A percentile compares a stretch with the other conserved stretches of the same genome.
These are phyloP conservation scores for Pyrochroa serraticornis DNA, from an alignment of 2,888 invertebrate genomes.

Conservation along the genomic window DNA sequence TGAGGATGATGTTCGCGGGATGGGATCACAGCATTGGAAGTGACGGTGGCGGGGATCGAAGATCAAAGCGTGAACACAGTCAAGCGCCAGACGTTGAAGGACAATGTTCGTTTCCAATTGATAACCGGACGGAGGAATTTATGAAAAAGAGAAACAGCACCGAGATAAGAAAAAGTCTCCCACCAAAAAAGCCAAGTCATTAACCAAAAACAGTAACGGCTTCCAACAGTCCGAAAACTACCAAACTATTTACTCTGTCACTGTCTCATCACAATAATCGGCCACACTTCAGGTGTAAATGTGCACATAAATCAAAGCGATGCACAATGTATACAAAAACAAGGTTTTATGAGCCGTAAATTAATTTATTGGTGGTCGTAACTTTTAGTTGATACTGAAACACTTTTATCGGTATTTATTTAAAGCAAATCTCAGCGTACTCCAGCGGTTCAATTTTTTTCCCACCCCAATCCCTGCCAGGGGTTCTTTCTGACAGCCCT, in stretches of 20 bases:
- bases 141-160: slow-evolving; percentile 47
- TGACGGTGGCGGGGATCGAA: slow-evolving; percentile 30
- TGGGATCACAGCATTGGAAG: slow-evolving; percentile 53
- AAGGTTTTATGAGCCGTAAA: slow-evolving; percentile 51
- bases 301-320: slow-evolving; percentile 44
- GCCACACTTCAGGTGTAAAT: slow-evolving; percentile 42
- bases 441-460: background rate
- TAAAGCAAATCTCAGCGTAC: slow-evolving; percentile 6
- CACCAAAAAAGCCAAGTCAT: slow-evolving; percentile 8
- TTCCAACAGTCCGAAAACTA: background rate
- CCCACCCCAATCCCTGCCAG: background rate
- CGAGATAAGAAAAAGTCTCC: slow-evolving; percentile 39
- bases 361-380: slow-evolving; percentile 52
- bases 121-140: slow-evolving; percentile 28
- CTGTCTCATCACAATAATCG: slow-evolving; percentile 34
- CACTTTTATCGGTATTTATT: slow-evolving; percentile 33
- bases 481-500: background rate
- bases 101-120: slow-evolving; percentile 35
- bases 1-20: slow-evolving; percentile 64
- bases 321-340: slow-evolving; percentile 45
- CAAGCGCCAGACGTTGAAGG: slow-evolving; percentile 38
- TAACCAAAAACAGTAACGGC: background rate
- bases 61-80: slow-evolving; percentile 36
- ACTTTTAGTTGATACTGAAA: slow-evolving; percentile 43
- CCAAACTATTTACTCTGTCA: slow-evolving; percentile 22